Evolutionary conservation across 2,113 vertebrate genomes (phyloP).

Genomic region (Corythaixoides concolor): DNA sequence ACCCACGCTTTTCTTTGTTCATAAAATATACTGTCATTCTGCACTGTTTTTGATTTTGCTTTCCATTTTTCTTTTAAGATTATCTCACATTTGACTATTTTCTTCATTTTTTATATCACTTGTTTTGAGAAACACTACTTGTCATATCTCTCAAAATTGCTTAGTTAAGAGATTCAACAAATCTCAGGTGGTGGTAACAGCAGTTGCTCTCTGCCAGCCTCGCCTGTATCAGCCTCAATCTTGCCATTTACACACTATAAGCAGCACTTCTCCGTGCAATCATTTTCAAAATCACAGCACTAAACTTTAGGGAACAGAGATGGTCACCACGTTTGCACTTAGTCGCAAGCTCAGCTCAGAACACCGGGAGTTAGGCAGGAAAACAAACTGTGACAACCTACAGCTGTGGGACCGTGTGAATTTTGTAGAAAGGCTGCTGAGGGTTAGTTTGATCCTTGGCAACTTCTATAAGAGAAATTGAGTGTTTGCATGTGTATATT

Average conservation of each 20-base stretch:
- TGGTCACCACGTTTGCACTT: neutral
- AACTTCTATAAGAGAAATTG: neutral
- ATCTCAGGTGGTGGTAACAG: neutral
- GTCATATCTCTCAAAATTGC: neutral
- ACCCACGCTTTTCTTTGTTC: neutral
- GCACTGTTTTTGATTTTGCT: neutral
- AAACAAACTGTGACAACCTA: neutral
- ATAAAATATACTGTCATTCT: neutral
- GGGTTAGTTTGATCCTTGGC: neutral
- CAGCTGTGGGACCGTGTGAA: neutral
- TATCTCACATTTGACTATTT: neutral
- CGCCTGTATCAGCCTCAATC: neutral
- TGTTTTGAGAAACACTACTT: neutral
- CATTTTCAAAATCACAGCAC: neutral
- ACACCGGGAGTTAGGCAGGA: neutral
- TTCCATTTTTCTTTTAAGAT: constrained; percentile 1
- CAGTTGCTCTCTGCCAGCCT: neutral
- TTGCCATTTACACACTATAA: neutral
- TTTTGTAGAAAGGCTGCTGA: neutral
- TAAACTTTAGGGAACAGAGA: neutral
- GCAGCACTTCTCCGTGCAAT: neutral
- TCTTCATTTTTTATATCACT: neutral
- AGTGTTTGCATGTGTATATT: neutral
- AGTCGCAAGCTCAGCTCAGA: neutral
- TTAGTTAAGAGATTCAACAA: neutral